phyloP scores from a whole-genome alignment of 2,888 invertebrate genomes.

The Pardosa pseudoannulata region DNA sequence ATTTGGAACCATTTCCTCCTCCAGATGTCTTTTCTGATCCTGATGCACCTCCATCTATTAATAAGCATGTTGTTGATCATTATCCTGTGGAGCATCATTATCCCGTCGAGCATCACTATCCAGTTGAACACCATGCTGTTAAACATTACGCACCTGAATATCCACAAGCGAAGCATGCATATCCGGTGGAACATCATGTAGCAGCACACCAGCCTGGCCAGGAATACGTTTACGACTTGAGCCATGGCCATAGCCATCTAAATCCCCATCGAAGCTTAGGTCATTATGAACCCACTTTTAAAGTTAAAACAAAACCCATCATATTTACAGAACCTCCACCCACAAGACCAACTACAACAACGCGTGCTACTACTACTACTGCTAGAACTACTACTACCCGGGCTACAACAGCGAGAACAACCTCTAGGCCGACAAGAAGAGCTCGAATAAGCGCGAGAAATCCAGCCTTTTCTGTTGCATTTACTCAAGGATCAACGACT shows the following conservation, averaged over 20 bases:
- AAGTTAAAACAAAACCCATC: slow-evolving; percentile 64
- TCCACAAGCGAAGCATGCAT: slow-evolving; percentile 28
- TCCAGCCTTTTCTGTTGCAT: slow-evolving; percentile 62
- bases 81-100: slow-evolving; percentile 49
- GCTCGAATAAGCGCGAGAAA: slow-evolving; percentile 51
- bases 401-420: slow-evolving; percentile 38
- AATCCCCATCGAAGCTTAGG: slow-evolving; percentile 59
- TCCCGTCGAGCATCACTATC: slow-evolving; percentile 29
- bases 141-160: slow-evolving; percentile 14
- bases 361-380: slow-evolving; percentile 35
- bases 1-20: slow-evolving; percentile 68
- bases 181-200: slow-evolving; percentile 18
- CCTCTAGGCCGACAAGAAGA: slow-evolving; percentile 22
- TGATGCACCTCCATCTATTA: slow-evolving; percentile 50
- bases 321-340: slow-evolving; percentile 69
- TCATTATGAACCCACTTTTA: slow-evolving; percentile 68
- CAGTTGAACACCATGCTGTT: slow-evolving; percentile 18
- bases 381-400: slow-evolving; percentile 27
- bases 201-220: slow-evolving; percentile 21
- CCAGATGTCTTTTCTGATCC: slow-evolving; percentile 63
- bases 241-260: slow-evolving; percentile 48
- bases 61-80: slow-evolving; percentile 47
- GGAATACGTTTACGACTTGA: slow-evolving; percentile 36
- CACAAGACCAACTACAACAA: slow-evolving; percentile 35
- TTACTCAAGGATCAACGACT: slow-evolving; percentile 50